These are phyloP conservation scores for Lasioglossum lativentre DNA, from an alignment of 2,888 invertebrate genomes.

Conservation along the genomic window DNA sequence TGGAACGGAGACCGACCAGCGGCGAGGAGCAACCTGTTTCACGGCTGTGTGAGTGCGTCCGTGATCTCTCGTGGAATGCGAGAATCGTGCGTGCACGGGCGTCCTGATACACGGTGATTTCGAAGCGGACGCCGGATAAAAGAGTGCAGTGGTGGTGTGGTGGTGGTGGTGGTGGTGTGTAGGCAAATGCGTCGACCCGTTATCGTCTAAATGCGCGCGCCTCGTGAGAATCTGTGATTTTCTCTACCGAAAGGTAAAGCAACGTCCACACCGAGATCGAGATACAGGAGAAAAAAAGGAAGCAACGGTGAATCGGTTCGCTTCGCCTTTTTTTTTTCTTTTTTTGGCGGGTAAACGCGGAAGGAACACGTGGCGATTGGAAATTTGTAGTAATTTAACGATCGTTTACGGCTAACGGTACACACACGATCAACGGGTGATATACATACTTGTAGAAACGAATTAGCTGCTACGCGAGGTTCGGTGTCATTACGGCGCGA, in stretches of 20 bases:
- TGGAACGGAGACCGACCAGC: conserved; percentile 36
- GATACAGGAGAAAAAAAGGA: background rate
- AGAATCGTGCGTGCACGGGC: conserved; percentile 67
- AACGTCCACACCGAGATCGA: conserved; percentile 7
- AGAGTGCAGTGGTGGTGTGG: conserved; percentile 45
- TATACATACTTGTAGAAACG: background rate
- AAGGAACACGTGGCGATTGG: conserved; percentile 55
- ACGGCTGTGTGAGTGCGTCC: conserved; percentile 39
- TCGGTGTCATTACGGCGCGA: conserved; percentile 30
- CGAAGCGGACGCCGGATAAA: conserved; percentile 42
- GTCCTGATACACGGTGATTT: conserved; percentile 63
- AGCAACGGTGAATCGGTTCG: background rate
- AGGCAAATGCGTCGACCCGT: conserved; percentile 32
- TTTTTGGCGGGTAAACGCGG: conserved; percentile 34
- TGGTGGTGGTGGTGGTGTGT: too few relatives aligned
- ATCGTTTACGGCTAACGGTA: background rate
- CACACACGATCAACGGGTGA: background rate
- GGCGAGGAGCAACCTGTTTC: conserved; percentile 59
- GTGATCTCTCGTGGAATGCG: conserved; percentile 67
- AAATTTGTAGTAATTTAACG: background rate
- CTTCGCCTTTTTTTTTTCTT: conserved; percentile 16
- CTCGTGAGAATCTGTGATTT: conserved; percentile 33
- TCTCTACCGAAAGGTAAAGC: conserved; percentile 36
- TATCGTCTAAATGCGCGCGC: conserved; percentile 35
- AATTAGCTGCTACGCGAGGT: conserved; percentile 28